Conservation (phyloP, 2,113 vertebrate species). For the Oxygymnocypris stewartii region DNA sequence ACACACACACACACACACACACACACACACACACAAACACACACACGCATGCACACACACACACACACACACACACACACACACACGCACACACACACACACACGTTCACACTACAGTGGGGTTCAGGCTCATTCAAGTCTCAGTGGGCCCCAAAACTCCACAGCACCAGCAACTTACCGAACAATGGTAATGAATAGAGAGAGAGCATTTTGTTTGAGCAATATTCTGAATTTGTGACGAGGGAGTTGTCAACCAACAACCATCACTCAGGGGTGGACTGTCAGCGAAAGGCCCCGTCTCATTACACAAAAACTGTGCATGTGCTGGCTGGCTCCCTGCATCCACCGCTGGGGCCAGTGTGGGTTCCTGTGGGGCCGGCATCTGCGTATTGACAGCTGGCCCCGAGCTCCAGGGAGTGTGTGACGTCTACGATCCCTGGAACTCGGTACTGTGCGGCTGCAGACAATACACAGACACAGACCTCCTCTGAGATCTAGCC, state of each 20-base stretch:
- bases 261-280: constrained; percentile 31
- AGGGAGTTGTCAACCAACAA: constrained; percentile 1
- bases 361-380: constrained; percentile 20
- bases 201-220: constrained; percentile 12
- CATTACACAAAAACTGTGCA: constrained; percentile 38
- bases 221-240: neutral
- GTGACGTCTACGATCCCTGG: neutral
- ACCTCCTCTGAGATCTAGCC: neutral
- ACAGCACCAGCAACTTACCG: neutral
- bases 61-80: no score
- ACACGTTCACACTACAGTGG: constrained; percentile 23
- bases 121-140: constrained; percentile 15
- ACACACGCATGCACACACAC: no score
- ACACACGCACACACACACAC: constrained; percentile 35
- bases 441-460: neutral
- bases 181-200: constrained; percentile 16
- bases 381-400: constrained; percentile 51
- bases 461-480: neutral
- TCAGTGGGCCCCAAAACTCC: neutral
- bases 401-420: constrained; percentile 21
- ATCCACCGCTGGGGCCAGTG: neutral
- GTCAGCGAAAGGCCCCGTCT: constrained; percentile 2
- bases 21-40: no score
- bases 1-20: no score
- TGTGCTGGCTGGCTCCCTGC: constrained; percentile 15